phyloP scores from a whole-genome alignment of 2,888 invertebrate species.

The Agrochola litura region DNA sequence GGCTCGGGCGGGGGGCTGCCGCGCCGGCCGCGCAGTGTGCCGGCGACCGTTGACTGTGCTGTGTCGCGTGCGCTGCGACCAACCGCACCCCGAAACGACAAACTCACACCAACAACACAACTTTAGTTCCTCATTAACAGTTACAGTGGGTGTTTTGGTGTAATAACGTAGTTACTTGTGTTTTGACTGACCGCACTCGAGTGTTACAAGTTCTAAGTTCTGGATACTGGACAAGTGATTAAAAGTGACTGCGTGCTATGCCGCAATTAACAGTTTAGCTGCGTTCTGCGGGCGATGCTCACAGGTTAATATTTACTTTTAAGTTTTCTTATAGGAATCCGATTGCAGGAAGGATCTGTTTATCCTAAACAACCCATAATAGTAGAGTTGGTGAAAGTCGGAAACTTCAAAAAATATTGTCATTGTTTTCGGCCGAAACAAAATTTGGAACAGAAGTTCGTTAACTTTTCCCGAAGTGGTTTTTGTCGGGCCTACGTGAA shows the following conservation, averaged over 20 bases:
- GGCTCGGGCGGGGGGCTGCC: conserved; percentile 76
- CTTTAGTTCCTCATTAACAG: conserved; percentile 87
- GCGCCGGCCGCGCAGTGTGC: conserved; percentile 88
- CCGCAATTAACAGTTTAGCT: conserved; percentile 86
- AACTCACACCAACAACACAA: conserved; percentile 85
- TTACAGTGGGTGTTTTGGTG: conserved; percentile 87
- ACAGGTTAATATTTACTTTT: conserved; percentile 87
- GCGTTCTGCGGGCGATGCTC: conserved; percentile 90
- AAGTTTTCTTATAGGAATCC: conserved; percentile 79
- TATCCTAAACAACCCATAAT: background rate
- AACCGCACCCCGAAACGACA: conserved; percentile 81
- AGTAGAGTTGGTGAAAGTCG: conserved; percentile 39
- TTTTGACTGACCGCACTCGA: conserved; percentile 83
- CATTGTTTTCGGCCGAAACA: conserved; percentile 40
- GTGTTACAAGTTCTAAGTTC: conserved; percentile 83
- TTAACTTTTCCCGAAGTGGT: conserved; percentile 35
- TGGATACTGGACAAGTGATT: conserved; percentile 89
- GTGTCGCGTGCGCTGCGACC: conserved; percentile 84
- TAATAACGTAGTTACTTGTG: conserved; percentile 83
- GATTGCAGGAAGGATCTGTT: conserved; percentile 52
- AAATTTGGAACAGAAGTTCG: conserved; percentile 50
- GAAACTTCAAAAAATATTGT: conserved; percentile 37
- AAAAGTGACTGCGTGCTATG: conserved; percentile 89
- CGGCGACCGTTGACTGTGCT: conserved; percentile 88
- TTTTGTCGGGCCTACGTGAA: conserved; percentile 37